Evolutionary conservation across 1,140 invertebrate species (phyloP).

Genomic region (Nylanderia fulva): DNA sequence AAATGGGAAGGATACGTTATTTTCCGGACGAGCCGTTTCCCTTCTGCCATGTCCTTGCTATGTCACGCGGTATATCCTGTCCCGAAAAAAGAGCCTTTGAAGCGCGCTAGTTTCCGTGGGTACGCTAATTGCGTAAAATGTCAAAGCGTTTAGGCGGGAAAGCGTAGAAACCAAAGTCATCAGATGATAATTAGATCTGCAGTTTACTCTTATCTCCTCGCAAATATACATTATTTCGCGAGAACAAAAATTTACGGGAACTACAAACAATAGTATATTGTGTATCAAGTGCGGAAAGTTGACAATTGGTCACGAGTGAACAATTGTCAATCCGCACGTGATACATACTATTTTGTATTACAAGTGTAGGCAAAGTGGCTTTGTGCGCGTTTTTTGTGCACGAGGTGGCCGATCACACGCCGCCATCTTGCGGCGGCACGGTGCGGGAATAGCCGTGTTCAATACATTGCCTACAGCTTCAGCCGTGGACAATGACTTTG

Average conservation of each 20-base stretch:
- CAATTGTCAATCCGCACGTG: too few relatives aligned
- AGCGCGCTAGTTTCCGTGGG: constrained; percentile 40
- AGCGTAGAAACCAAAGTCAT: constrained; percentile 23
- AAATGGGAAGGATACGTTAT: constrained; percentile 74
- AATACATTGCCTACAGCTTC: too few relatives aligned
- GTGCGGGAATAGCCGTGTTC: too few relatives aligned
- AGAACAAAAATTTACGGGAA: constrained; percentile 10
- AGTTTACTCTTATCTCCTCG: constrained; percentile 39
- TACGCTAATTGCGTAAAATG: constrained; percentile 58
- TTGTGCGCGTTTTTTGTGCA: too few relatives aligned
- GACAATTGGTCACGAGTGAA: too few relatives aligned
- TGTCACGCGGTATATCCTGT: constrained; percentile 21
- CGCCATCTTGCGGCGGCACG: too few relatives aligned
- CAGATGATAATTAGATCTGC: constrained; percentile 45
- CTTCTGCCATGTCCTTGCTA: constrained; percentile 54
- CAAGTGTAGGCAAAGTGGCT: too few relatives aligned
- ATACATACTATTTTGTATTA: too few relatives aligned
- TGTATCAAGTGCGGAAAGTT: too few relatives aligned
- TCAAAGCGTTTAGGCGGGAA: constrained; percentile 56
- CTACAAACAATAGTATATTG: too few relatives aligned
- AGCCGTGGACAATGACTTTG: too few relatives aligned
- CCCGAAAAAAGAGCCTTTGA: constrained; percentile 52
- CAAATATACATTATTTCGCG: constrained; percentile 26
- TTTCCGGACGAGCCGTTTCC: constrained; percentile 64
- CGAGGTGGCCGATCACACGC: too few relatives aligned